phyloP scores from a whole-genome alignment of 2,888 invertebrate genomes.

The Synanthedon andrenaeformis region DNA sequence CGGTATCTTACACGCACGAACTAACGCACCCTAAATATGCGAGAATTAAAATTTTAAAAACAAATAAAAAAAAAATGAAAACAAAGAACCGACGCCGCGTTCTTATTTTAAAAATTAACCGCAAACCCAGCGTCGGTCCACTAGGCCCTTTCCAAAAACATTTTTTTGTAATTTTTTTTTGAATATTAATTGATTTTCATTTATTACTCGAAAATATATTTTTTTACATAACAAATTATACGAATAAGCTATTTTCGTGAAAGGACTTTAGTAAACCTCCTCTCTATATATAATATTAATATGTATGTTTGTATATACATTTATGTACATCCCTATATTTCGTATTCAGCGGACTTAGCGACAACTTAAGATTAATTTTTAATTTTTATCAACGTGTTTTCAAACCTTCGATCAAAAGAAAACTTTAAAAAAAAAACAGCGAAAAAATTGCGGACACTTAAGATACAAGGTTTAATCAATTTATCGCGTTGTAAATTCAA shows the following conservation, averaged over 20 bases:
- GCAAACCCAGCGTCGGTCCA: conserved; percentile 33
- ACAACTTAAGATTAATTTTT: not conserved
- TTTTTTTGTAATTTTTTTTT: conserved; percentile 32
- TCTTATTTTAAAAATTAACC: conserved; percentile 9
- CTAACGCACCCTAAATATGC: conserved; percentile 42
- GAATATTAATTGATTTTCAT: conserved; percentile 18
- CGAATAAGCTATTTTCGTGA: conserved; percentile 39
- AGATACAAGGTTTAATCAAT: too few species aligned
- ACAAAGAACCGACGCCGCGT: conserved; percentile 26
- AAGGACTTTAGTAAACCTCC: conserved; percentile 30
- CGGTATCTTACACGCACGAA: conserved; percentile 36
- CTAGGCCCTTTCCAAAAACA: conserved; percentile 39
- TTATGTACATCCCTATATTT: conserved; percentile 40
- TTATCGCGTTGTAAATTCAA: too few species aligned
- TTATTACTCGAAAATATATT: not conserved
- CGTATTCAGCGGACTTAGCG: conserved; percentile 30
- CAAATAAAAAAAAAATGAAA: conserved; percentile 34
- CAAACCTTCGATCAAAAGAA: too few species aligned
- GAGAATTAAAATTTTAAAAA: conserved; percentile 51
- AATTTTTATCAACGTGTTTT: not conserved
- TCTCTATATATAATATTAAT: conserved; percentile 10
- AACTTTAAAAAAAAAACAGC: too few species aligned
- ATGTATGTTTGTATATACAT: conserved; percentile 46
- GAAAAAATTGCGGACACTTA: too few species aligned
- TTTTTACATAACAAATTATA: conserved; percentile 50